These are phyloP conservation scores for Amphilophus citrinellus DNA, from an alignment of 2,113 vertebrate species.

Conservation along the genomic window DNA sequence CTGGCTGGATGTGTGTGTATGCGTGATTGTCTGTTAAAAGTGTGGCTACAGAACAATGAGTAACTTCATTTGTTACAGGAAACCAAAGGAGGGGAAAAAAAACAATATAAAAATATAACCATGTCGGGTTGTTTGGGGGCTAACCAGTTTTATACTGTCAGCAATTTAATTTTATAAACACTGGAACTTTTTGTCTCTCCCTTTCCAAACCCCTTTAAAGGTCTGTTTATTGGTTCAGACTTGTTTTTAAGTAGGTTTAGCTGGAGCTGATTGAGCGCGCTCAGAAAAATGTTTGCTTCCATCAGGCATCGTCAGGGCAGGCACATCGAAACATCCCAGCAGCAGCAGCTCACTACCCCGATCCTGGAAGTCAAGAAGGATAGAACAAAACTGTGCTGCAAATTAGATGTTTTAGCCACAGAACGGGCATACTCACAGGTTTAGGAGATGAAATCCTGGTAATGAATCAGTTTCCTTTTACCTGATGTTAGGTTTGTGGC, in stretches of 20 bases:
- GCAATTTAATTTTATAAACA: no score
- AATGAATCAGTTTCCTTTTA: background rate
- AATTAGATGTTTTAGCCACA: fast-evolving
- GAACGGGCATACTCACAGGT: background rate
- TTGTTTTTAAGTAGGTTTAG: background rate
- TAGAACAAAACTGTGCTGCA: background rate
- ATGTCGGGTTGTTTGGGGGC: background rate
- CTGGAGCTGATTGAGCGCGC: background rate
- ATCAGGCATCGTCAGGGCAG: fast-evolving
- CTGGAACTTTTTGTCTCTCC: no score
- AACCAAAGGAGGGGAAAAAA: fast-evolving
- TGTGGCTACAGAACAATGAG: no score
- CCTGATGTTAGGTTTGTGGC: background rate
- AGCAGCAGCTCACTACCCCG: background rate
- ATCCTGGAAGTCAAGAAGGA: fast-evolving
- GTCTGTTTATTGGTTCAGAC: background rate
- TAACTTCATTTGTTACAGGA: fast-evolving
- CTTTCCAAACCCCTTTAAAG: no score
- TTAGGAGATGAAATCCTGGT: background rate
- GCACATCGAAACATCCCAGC: fast-evolving
- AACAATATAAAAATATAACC: background rate
- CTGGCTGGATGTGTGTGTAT: no score
- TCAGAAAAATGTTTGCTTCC: background rate
- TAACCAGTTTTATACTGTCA: fast-evolving
- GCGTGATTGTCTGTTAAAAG: no score